phyloP scores from a whole-genome alignment of 2,113 vertebrate genomes.

The Centropristis striata region DNA sequence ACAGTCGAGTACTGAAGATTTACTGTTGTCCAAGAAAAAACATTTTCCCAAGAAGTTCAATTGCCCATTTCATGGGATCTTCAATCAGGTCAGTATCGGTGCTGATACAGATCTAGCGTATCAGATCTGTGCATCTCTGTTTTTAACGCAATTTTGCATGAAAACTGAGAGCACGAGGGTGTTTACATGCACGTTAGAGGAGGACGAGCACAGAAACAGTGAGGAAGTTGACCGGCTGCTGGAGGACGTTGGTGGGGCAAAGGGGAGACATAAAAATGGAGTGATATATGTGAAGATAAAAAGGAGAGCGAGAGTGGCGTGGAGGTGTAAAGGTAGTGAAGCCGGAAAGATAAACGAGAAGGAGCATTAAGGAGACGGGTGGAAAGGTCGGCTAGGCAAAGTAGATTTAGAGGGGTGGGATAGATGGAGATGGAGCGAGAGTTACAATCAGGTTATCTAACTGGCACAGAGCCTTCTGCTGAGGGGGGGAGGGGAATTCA shows the following conservation, averaged over 20 bases:
- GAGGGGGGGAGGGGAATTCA: conserved; percentile 43
- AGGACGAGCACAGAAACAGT: background rate
- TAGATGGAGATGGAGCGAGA: conserved; percentile 36
- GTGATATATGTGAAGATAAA: conserved; percentile 39
- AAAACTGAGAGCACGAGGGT: background rate
- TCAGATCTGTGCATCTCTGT: background rate
- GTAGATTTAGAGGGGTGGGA: conserved; percentile 55
- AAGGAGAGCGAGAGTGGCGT: background rate
- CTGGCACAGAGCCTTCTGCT: conserved; percentile 46
- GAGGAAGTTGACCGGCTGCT: background rate
- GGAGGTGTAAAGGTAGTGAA: conserved; percentile 21
- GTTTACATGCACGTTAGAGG: background rate
- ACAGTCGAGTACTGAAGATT: background rate
- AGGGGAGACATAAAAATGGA: conserved; percentile 28
- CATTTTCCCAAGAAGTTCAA: background rate
- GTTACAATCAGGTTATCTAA: conserved; percentile 64
- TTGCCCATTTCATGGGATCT: background rate
- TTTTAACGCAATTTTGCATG: conserved; percentile 6
- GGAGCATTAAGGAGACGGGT: conserved; percentile 31
- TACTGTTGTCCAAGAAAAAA: background rate
- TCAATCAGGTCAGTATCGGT: background rate
- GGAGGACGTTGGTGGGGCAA: conserved; percentile 11
- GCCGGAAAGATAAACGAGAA: conserved; percentile 35
- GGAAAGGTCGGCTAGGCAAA: conserved; percentile 43
- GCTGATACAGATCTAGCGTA: background rate